A percentile compares a stretch with the other conserved stretches of the same genome.
phyloP scores from a whole-genome alignment of 2,888 invertebrate species.

The Drosophila bunnanda region DNA sequence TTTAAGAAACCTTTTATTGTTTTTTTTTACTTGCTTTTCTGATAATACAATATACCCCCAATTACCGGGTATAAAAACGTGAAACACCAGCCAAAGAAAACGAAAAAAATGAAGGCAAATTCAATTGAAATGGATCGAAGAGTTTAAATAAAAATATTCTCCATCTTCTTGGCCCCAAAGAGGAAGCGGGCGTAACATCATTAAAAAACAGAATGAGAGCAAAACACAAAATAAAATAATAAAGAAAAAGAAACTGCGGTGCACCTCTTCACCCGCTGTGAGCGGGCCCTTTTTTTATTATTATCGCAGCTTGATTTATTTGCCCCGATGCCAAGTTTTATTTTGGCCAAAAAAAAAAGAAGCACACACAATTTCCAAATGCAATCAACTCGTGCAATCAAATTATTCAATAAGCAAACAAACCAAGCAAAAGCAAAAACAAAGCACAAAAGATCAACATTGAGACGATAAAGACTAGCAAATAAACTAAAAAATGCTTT shows the following conservation, averaged over 20 bases:
- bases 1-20: not conserved
- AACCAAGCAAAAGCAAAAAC: slow-evolving; percentile 18
- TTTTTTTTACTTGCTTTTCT: too few species aligned
- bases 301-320: slow-evolving; percentile 45
- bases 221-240: slow-evolving; percentile 8
- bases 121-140: slow-evolving; percentile 45
- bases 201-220: slow-evolving; percentile 60
- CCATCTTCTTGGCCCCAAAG: slow-evolving; percentile 44
- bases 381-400: slow-evolving; percentile 47
- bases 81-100: slow-evolving; percentile 11
- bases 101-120: slow-evolving; percentile 24
- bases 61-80: slow-evolving; percentile 22
- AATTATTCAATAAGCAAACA: slow-evolving; percentile 47
- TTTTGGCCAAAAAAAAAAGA: slow-evolving; percentile 39
- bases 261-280: slow-evolving; percentile 33
- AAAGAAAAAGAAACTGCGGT: slow-evolving; percentile 10
- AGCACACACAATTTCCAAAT: slow-evolving; percentile 43
- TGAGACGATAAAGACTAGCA: slow-evolving; percentile 8
- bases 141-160: slow-evolving; percentile 39
- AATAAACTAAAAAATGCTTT: slow-evolving; percentile 18
- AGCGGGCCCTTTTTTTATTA: slow-evolving; percentile 32
- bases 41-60: slow-evolving; percentile 4
- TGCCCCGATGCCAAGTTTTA: slow-evolving; percentile 41
- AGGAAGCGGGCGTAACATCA: slow-evolving; percentile 80
- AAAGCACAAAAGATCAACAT: slow-evolving; percentile 24